Base-by-base conservation (phyloP, 2,113 vertebrate species). In the Poicephalus gulielmi region DNA sequence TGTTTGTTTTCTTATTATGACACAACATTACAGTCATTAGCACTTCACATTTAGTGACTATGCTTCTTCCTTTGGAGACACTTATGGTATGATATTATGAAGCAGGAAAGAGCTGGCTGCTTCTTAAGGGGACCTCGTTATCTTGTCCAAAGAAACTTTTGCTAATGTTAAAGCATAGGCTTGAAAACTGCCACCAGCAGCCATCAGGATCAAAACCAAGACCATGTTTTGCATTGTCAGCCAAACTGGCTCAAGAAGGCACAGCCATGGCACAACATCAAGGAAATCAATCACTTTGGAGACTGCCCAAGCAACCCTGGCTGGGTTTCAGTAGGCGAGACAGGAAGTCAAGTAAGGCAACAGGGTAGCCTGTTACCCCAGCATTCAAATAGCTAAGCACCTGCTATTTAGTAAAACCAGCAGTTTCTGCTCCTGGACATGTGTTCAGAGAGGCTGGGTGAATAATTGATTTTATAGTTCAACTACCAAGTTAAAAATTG, bases 401-500 rank as follows among this genome's bases (percentile, higher is more conserved):
- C 50, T 86, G 75, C 71, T 77, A 22, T 52, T 66, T 47, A 88
- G 84, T 75, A 68, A 74, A 92, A 70, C 13, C 19, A 75, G 49
- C 49, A 46, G 35, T 81, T 94, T 71, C 71, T 59, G 55, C 92
- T 94, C 80, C 80, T 81, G 66, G 52, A 78, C 80, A 62, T 53
- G 83, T 88, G 86, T 55, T 94, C 76, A 83, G 69, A 88, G 64
- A 81, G 43, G 31, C 37, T 94, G 86, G 31, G 76, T 90, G 83
- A 94, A 88, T 70, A 96, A 94, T 88, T 90, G 91, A 94, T 92
- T 96, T 97, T 94, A 92, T 92, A 95, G 88, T 88, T 96, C 94
- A 96, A 81, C 83, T 83, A 86, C 35, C 4, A 11, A 89, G 93
- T 89, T 79, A 76, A 95, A 94, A 91, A 81, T 50, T 86, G 49